Evolutionary conservation across 1,140 invertebrate species (phyloP).

Genomic region (Trachymyrmex cornetzi): DNA sequence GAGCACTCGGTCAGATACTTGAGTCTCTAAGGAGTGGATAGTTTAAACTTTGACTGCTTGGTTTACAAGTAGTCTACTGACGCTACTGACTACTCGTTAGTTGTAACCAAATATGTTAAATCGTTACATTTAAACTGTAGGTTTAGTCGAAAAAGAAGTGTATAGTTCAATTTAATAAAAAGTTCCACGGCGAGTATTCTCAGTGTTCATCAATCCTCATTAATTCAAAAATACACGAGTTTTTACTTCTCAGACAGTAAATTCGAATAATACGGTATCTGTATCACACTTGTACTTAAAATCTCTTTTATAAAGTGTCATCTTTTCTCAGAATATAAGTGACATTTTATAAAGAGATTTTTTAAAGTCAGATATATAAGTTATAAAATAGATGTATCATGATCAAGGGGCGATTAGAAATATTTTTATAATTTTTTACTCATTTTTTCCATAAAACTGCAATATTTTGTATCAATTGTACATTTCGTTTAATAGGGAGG

Average conservation of each 20-base stretch:
- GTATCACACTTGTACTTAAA: not conserved
- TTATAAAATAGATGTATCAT: not conserved
- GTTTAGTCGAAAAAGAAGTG: not conserved
- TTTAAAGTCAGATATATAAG: not conserved
- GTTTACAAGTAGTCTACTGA: constrained; percentile 62
- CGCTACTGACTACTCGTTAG: constrained; percentile 2
- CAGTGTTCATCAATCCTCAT: not conserved
- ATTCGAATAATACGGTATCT: not conserved
- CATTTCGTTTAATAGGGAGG: not conserved
- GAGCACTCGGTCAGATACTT: constrained; percentile 55
- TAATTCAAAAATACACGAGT: not conserved
- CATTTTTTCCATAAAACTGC: not conserved
- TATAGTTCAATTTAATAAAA: not conserved
- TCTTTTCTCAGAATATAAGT: not conserved
- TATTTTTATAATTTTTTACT: constrained; percentile 1
- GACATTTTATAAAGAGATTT: not conserved
- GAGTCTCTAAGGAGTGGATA: constrained; percentile 65
- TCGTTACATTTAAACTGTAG: constrained; percentile 1
- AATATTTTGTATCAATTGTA: not conserved
- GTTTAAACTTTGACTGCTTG: constrained; percentile 66
- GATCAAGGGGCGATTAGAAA: not conserved
- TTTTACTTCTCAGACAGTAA: not conserved
- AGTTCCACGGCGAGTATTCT: not conserved
- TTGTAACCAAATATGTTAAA: constrained; percentile 56
- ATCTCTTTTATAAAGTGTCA: not conserved